These are phyloP conservation scores for Odontocerum albicorne DNA, from an alignment of 2,888 invertebrate species.

Conservation along the genomic window DNA sequence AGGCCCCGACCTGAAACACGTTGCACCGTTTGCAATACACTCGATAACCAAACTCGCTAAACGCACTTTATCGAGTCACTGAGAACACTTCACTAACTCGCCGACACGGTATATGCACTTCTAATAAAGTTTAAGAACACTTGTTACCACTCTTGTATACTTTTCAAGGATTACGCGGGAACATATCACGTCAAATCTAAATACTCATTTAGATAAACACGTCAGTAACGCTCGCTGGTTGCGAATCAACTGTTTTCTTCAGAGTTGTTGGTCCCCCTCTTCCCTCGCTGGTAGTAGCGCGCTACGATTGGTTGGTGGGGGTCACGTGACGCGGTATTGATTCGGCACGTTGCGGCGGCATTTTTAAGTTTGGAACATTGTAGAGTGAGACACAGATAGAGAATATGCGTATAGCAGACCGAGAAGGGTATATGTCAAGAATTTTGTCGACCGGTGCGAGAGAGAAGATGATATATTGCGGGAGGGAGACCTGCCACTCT, in stretches of 20 bases:
- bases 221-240: constrained; percentile 44
- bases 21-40: not conserved
- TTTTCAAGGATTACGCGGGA: constrained; percentile 43
- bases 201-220: constrained; percentile 40
- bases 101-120: not conserved
- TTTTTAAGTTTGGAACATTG: constrained; percentile 66
- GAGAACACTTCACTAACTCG: not conserved
- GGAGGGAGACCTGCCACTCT: constrained; percentile 31
- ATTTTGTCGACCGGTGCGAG: constrained; percentile 22
- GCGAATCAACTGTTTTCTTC: constrained; percentile 43
- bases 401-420: constrained; percentile 37
- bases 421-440: constrained; percentile 22
- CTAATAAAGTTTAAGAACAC: constrained; percentile 13
- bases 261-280: too few species aligned
- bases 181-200: constrained; percentile 51
- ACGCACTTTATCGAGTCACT: too few species aligned
- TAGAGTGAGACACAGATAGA: constrained; percentile 18
- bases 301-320: constrained; percentile 46
- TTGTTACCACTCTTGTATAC: constrained; percentile 13
- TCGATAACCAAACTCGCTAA: not conserved
- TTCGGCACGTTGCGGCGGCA: constrained; percentile 79
- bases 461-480: constrained; percentile 10
- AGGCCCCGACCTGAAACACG: not conserved
- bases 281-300: too few species aligned
- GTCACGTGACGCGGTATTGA: constrained; percentile 73